Conservation (phyloP, 2,888 invertebrate species). For the Andricus curvator region DNA sequence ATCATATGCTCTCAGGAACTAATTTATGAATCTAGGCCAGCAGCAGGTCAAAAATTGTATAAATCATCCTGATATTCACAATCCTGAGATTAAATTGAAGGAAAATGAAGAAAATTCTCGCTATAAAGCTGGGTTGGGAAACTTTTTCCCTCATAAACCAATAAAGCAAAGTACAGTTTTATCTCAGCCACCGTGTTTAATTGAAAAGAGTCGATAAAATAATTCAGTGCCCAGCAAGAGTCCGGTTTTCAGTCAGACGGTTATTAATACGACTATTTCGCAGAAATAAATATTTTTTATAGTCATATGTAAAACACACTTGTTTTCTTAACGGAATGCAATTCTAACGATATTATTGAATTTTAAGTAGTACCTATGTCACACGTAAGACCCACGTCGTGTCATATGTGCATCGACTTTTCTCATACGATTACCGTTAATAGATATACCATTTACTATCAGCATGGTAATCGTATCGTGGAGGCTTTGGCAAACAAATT, state of each 20-base stretch:
- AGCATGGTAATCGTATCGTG: background rate
- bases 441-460: constrained; percentile 10
- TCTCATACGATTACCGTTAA: constrained; percentile 11
- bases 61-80: background rate
- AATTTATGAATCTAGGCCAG: background rate
- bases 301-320: background rate
- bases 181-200: background rate
- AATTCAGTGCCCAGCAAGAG: background rate
- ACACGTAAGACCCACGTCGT: constrained; percentile 5
- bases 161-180: background rate
- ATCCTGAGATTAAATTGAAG: background rate
- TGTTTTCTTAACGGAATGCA: background rate
- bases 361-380: background rate
- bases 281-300: background rate
- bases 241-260: background rate
- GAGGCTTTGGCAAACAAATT: background rate
- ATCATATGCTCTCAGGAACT: background rate
- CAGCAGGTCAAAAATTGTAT: background rate
- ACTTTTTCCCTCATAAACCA: background rate
- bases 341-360: background rate
- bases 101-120: background rate
- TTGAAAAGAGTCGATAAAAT: background rate
- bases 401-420: constrained; percentile 6
- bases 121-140: background rate
- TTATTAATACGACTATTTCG: background rate